These are phyloP conservation scores for Clanis bilineata DNA, from an alignment of 2,888 invertebrate genomes.

Conservation along the genomic window DNA sequence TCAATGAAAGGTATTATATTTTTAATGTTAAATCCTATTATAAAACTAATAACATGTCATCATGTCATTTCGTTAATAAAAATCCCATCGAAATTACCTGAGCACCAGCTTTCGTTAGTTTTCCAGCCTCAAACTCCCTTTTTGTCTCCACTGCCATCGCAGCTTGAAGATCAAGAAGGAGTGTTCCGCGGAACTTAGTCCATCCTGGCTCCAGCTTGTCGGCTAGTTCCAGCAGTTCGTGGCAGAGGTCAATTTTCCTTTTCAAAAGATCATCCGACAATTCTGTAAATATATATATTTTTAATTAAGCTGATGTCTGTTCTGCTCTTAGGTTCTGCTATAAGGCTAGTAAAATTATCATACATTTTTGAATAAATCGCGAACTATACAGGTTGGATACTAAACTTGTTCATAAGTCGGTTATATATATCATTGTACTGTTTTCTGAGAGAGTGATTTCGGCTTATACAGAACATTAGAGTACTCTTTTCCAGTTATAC, in stretches of 20 bases:
- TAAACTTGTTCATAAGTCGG: no score
- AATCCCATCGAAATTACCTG: conserved; percentile 60
- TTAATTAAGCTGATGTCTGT: no score
- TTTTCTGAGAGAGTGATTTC: no score
- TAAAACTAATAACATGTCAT: neutral
- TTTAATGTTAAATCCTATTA: no score
- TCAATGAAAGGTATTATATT: neutral
- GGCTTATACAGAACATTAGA: no score
- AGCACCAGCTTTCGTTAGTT: conserved; percentile 77
- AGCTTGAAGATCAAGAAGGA: conserved; percentile 85
- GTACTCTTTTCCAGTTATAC: no score
- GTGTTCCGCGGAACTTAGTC: conserved; percentile 83
- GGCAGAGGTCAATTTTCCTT: conserved; percentile 85
- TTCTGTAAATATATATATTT: conserved; percentile 74
- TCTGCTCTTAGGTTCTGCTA: no score
- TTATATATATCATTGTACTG: no score
- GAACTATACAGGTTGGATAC: no score
- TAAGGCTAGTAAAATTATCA: no score
- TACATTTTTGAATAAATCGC: no score
- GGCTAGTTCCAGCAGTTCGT: conserved; percentile 85
- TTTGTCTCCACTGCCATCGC: conserved; percentile 83
- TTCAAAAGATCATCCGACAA: conserved; percentile 78
- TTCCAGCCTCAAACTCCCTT: conserved; percentile 74
- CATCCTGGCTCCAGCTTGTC: conserved; percentile 85
- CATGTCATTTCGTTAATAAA: neutral